These are phyloP conservation scores for Chaenogobius annularis DNA, from an alignment of 2,113 vertebrate species.

Conservation along the genomic window DNA sequence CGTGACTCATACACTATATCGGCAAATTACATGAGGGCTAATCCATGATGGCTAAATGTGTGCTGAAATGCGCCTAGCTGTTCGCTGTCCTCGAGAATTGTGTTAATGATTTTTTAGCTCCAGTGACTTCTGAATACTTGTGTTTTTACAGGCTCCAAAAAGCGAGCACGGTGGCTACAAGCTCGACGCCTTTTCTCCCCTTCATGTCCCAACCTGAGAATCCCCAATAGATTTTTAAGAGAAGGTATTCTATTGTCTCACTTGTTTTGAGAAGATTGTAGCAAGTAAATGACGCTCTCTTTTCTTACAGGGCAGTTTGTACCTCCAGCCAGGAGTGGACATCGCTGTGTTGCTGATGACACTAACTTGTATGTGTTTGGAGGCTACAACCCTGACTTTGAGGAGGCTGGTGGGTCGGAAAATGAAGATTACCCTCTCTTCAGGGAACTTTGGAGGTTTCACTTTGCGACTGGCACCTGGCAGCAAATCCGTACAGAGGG, in stretches of 20 bases:
- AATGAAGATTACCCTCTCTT: constrained; percentile 98
- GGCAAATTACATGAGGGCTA: neutral
- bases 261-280: neutral
- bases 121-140: neutral
- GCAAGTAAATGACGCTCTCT: neutral
- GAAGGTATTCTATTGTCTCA: constrained; percentile 65
- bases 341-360: constrained; percentile 93
- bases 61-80: neutral
- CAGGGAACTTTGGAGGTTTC: constrained; percentile 96
- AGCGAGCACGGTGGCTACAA: constrained; percentile 81
- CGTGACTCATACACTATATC: neutral
- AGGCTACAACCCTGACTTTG: constrained; percentile 96
- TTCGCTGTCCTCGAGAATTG: neutral
- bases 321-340: constrained; percentile 92
- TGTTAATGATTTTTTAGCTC: neutral
- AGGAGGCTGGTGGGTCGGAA: constrained; percentile 90
- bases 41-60: neutral
- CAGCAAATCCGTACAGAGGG: constrained; percentile 94
- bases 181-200: constrained; percentile 83
- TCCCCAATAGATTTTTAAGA: constrained; percentile 84
- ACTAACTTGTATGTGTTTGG: constrained; percentile 95
- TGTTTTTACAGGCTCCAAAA: constrained; percentile 73
- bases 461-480: constrained; percentile 95
- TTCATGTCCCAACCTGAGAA: constrained; percentile 81
- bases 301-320: constrained; percentile 82